Evolutionary conservation across 2,888 invertebrate species (phyloP), one percentile per base, ranked within the genome.

Genomic region (Maniola hyperantus): DNA sequence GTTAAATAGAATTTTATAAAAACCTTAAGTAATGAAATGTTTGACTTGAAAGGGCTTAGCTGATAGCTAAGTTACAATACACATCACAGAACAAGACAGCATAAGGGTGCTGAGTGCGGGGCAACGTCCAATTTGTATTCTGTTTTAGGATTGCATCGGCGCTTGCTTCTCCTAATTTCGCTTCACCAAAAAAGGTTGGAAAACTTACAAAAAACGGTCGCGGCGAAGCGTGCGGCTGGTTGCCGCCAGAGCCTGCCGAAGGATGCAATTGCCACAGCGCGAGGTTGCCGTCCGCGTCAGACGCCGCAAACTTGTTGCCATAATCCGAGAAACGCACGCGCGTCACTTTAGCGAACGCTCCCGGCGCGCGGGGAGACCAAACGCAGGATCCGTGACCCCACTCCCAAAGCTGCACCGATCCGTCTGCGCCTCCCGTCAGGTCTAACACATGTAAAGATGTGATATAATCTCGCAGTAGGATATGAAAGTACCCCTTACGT

Each of bases 221-320:
- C 66, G 89, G 83, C 66, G 90, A 85, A 0, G 88, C 96, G 50
- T 75, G 76, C 60, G 83, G 94, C 66, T 95, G 95, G 76, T 83
- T 81, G 48, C 83, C 95, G 48, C 83, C 95, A 54, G 94, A 93
- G 44, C 64, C 71, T 39, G 71, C 95, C 53, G 96, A 94, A 73
- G 96, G 95, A 70, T 97, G 94, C 70, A 98, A 96, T 93, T 98
- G 98, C 96, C 98, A 99, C 79, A 99, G 93, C 78, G 98, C 98
- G 20, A 99, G 93, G 84, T 98, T 97, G 20, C 99, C 99, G 85
- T 99, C 99, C 0, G 98, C 97, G 91, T 99, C 99, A 26, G 97
- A 97, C 1, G 99, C 99, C 42, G 99, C 99, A 88, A 99, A 99
- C 92, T 99, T 99, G 91, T 99, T 99, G 67, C 99, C 99, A 87